A percentile compares a stretch with the other conserved stretches of the same genome.
These are phyloP conservation scores for Cottus gobio DNA, from an alignment of 2,113 vertebrate species.

Conservation along the genomic window DNA sequence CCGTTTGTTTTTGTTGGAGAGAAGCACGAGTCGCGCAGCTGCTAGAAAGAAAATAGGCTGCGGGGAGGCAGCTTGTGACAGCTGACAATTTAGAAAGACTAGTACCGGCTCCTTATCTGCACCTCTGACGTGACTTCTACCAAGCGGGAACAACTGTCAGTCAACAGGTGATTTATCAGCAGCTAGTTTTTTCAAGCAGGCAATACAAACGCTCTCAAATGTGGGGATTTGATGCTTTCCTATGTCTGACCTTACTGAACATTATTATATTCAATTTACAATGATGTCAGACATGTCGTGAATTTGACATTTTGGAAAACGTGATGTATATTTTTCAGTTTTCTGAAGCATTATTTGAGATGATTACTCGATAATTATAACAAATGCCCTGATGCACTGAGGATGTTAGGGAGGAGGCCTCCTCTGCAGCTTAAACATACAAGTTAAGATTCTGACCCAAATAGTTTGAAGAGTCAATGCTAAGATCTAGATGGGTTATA, in stretches of 20 bases:
- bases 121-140: neutral
- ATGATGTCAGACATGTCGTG: neutral
- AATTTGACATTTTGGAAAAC: neutral
- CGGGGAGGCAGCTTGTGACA: conserved; percentile 21
- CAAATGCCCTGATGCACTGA: neutral
- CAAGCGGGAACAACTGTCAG: neutral
- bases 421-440: neutral
- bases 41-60: neutral
- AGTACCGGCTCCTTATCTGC: neutral
- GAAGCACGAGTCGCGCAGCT: conserved; percentile 19
- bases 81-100: neutral
- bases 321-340: neutral
- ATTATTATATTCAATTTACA: no score
- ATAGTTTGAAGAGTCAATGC: neutral
- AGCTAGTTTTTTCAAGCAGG: neutral
- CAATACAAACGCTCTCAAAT: neutral
- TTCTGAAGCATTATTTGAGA: neutral
- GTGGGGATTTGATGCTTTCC: neutral
- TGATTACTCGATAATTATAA: neutral
- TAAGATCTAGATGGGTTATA: neutral
- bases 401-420: neutral
- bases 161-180: neutral
- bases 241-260: neutral
- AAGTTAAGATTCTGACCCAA: neutral
- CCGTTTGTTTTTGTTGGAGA: conserved; percentile 20